These are phyloP conservation scores for Aselliscus stoliczkanus DNA, from an alignment of 2,797 vertebrate genomes.

Conservation along the genomic window DNA sequence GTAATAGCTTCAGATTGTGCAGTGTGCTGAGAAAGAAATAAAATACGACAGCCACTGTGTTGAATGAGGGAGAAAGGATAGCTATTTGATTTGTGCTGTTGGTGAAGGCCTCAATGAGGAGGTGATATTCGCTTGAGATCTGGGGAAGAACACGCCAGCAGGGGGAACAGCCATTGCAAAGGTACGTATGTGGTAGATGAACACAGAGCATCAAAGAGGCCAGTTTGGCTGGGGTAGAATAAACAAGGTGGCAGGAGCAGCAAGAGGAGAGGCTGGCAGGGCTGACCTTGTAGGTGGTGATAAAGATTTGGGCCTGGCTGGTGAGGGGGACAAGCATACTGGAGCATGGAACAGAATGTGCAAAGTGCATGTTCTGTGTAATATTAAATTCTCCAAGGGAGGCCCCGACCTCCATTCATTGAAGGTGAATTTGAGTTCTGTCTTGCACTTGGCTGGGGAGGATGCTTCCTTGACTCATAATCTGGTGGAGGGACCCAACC, in stretches of 20 bases:
- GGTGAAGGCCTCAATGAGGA: not conserved
- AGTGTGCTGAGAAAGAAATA: not conserved
- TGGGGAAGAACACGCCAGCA: not conserved
- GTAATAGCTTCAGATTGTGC: not conserved
- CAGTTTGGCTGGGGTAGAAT: not conserved
- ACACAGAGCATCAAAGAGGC: not conserved
- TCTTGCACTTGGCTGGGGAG: not conserved
- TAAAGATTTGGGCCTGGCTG: not conserved
- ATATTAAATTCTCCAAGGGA: not conserved
- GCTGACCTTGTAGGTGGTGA: too few relatives aligned
- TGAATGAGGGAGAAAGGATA: not conserved
- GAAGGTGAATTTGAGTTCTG: not conserved
- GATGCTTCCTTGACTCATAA: not conserved
- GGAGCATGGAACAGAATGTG: not conserved
- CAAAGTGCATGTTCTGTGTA: not conserved
- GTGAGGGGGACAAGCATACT: not conserved
- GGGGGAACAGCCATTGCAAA: not conserved
- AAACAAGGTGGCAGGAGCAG: not conserved
- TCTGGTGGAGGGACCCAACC: not conserved
- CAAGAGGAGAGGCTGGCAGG: not conserved
- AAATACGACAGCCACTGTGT: accelerated
- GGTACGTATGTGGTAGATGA: accelerated
- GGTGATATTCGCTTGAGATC: not conserved
- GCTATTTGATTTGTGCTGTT: not conserved
- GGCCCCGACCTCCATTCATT: not conserved